Percentiles rank a stretch among this genome's conserved stretches.
Evolutionary conservation across 2,113 vertebrate genomes (phyloP).

Genomic region (Micromys minutus): DNA sequence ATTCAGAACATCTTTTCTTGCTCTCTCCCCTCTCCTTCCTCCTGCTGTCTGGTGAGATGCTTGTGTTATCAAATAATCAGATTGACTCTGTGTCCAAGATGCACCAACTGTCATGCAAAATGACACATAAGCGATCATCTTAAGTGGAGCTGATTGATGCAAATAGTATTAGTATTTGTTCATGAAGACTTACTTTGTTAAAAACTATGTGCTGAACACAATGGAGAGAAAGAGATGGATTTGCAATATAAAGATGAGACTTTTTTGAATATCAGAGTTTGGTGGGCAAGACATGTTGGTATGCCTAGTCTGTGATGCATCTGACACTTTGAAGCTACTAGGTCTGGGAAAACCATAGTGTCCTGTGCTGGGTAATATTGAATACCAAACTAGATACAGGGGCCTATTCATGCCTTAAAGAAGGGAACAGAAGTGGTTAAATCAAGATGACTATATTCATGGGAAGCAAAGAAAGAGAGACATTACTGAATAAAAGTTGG

Average conservation of each 20-base stretch:
- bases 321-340: neutral
- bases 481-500: neutral
- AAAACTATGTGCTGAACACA: slow-evolving; percentile 12
- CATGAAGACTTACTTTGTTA: neutral
- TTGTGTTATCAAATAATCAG: slow-evolving; percentile 8
- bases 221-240: neutral
- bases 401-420: neutral
- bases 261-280: neutral
- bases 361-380: rapidly evolving
- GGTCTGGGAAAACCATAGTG: neutral
- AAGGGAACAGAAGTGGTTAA: neutral
- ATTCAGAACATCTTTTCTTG: neutral
- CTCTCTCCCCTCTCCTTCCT: neutral
- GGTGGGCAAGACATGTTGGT: rapidly evolving
- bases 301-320: neutral
- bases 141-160: neutral
- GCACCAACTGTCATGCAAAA: neutral
- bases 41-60: neutral
- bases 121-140: neutral
- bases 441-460: neutral
- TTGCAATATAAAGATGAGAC: neutral
- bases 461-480: neutral
- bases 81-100: slow-evolving; percentile 42
- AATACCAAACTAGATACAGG: neutral
- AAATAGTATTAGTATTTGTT: neutral